phyloP scores from a whole-genome alignment of 2,113 vertebrate species.

The Camelus bactrianus region DNA sequence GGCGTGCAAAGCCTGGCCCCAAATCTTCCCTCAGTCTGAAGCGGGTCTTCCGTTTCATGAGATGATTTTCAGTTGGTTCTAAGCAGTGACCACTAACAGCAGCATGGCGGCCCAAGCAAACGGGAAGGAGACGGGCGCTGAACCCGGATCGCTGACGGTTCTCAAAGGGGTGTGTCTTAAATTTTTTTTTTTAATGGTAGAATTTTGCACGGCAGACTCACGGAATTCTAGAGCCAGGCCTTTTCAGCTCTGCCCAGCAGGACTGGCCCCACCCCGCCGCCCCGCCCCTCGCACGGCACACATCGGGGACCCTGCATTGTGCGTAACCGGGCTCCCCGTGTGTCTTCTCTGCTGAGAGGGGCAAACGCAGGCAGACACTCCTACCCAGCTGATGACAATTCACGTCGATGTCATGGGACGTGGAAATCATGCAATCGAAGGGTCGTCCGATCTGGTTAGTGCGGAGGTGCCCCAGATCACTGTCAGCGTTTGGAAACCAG shows the following conservation, averaged over 20 bases:
- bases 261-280: fast-evolving
- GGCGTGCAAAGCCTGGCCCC: fast-evolving
- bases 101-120: neutral
- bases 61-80: neutral
- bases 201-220: neutral
- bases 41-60: neutral
- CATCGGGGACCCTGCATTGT: fast-evolving
- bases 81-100: neutral
- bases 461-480: too few relatives aligned
- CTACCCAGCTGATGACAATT: too few relatives aligned
- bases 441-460: neutral
- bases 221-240: neutral
- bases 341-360: neutral
- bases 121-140: neutral
- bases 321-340: neutral
- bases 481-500: neutral
- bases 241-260: neutral
- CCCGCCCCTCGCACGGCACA: fast-evolving
- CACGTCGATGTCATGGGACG: fast-evolving
- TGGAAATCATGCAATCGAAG: neutral
- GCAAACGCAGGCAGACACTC: neutral
- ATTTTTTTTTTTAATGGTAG: neutral
- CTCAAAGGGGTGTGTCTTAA: neutral
- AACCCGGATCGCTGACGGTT: neutral
- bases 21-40: neutral